phyloP scores from a whole-genome alignment of 1,140 invertebrate species.

The Pachyrhynchus sulphureomaculatus region DNA sequence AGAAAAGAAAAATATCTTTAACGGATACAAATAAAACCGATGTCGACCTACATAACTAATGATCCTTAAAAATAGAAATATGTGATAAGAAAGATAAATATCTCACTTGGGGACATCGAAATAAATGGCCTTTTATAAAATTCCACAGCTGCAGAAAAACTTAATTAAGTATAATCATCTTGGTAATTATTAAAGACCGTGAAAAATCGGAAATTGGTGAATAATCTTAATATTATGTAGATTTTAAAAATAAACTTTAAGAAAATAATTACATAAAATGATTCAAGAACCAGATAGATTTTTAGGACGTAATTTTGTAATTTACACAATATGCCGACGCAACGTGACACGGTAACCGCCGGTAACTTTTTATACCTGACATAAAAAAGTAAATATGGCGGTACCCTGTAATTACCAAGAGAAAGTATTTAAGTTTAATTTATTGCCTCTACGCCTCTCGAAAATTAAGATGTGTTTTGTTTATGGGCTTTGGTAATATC shows the following conservation, averaged over 20 bases:
- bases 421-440: constrained; percentile 23
- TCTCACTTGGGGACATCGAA: too few species aligned
- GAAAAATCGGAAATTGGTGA: constrained; percentile 14
- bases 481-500: too few species aligned
- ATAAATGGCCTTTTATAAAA: too few species aligned
- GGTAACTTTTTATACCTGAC: neutral
- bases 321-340: neutral
- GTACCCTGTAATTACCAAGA: constrained; percentile 13
- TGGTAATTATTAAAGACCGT: neutral
- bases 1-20: too few species aligned
- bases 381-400: constrained; percentile 11
- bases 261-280: constrained; percentile 1
- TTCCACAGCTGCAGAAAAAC: neutral
- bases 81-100: too few species aligned
- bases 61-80: too few species aligned
- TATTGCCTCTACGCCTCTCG: constrained; percentile 16
- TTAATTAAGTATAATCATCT: constrained; percentile 4
- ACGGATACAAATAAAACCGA: too few species aligned
- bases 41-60: too few species aligned
- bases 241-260: neutral
- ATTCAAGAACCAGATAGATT: neutral
- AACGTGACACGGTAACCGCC: neutral
- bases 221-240: constrained; percentile 11
- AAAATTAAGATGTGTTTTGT: constrained; percentile 14
- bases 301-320: constrained; percentile 11